These are phyloP conservation scores for Sebastolobus altivelis DNA, from an alignment of 2,797 vertebrate species.

Conservation along the genomic window DNA sequence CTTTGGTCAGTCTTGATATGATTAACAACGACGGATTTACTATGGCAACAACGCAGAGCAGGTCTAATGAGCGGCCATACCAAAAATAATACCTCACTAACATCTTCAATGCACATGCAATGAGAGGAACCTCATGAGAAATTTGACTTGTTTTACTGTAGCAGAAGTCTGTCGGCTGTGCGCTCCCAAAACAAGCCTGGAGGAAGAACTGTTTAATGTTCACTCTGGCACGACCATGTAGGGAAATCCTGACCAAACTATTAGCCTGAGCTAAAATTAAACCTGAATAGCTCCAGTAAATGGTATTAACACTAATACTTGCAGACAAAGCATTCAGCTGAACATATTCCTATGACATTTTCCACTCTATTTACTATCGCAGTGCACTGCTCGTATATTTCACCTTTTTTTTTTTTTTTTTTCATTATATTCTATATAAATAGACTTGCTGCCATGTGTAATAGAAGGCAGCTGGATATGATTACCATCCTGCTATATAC, in stretches of 20 bases:
- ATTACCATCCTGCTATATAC: constrained; percentile 80
- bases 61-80: constrained; percentile 50
- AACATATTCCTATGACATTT: constrained; percentile 57
- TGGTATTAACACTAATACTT: constrained; percentile 46
- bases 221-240: constrained; percentile 77
- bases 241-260: constrained; percentile 80
- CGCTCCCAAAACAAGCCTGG: constrained; percentile 55
- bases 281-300: constrained; percentile 57
- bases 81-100: constrained; percentile 44
- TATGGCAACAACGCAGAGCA: constrained; percentile 59
- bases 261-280: constrained; percentile 80
- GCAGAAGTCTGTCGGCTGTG: constrained; percentile 46
- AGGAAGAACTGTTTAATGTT: constrained; percentile 66
- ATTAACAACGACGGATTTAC: constrained; percentile 61
- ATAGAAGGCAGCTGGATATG: constrained; percentile 81
- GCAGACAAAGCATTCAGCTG: constrained; percentile 54
- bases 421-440: constrained; percentile 73
- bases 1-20: constrained; percentile 47
- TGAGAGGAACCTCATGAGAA: constrained; percentile 40
- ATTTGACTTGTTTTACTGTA: constrained; percentile 51
- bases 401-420: constrained; percentile 45
- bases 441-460: constrained; percentile 76
- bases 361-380: constrained; percentile 65
- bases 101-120: constrained; percentile 32
- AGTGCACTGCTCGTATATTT: constrained; percentile 31